Base-by-base conservation (phyloP, 2,888 invertebrate species). In the Caenorhabditis sp. region DNA sequence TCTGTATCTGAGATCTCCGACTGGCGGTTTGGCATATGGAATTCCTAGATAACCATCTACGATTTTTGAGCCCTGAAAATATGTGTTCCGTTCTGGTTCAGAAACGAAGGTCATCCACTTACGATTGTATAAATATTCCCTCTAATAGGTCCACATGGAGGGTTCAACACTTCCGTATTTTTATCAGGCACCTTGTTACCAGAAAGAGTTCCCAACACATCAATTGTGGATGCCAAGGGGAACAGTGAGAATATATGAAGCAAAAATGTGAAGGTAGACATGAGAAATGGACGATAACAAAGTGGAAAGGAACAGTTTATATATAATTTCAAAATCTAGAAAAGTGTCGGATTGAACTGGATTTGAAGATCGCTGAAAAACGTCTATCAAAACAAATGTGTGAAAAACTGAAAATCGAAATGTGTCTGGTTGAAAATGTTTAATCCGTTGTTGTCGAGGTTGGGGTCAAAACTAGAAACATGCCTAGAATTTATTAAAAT, bases 21-120 rank as follows among this genome's bases (percentile, higher is more conserved):
- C n/a, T 14, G 68, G 68, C 14, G 68, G 41, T 59, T 74, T 74
- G 8, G 80, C 80, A 24, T 66, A 80, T 0, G 79, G 79, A 7
- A 80, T 80, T 66, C 79, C 79, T 19, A 80, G 22, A 24, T 80
- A 80, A 6, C 80, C 80, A 44, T 80, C 80, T 7, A 80, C 73
- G 41, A 73, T 66, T 51, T 73, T 73, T 1, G 28, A 16, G 5
- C 66, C 66, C 66, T 66, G 19, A 28, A 49, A 64, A n/a, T 19
- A 16, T 16, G 14, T 1, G 7, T 10, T 26, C 6, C 2, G 16
- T 24, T 44, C 26, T 14, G 16, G 16, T 24, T 44, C 26, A 26
- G 16, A 16, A 26, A 31, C 2, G 31, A 3, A 7, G 14, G 10
- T 28, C 7, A 14, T 28, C 4, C 26, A 58, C 54, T 63, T 38